Percentiles rank a stretch among this genome's conserved stretches.
Evolutionary conservation across 2,888 invertebrate genomes (phyloP).

Genomic region (Drosophila acutilabella): DNA sequence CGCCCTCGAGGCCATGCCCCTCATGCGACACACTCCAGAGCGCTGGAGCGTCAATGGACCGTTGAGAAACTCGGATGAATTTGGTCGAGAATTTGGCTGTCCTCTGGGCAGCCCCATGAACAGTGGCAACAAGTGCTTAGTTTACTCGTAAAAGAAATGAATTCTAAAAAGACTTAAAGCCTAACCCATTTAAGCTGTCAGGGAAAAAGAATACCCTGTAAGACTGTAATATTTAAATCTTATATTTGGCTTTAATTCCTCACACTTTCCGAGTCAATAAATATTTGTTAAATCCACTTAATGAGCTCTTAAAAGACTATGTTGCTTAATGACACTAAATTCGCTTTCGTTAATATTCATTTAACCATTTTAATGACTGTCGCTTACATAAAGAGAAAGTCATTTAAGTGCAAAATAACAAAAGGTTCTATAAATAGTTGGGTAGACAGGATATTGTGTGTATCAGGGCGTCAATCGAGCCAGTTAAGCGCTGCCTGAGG

Average conservation of each 20-base stretch:
- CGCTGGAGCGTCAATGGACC: constrained; percentile 79
- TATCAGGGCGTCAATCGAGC: constrained; percentile 41
- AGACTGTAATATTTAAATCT: background rate
- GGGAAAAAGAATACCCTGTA: no score
- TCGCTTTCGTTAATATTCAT: background rate
- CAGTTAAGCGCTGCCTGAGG: constrained; percentile 54
- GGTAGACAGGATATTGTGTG: constrained; percentile 16
- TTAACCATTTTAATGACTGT: background rate
- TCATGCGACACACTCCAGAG: constrained; percentile 73
- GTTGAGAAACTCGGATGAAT: constrained; percentile 75
- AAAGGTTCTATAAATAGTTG: constrained; percentile 38
- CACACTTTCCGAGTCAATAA: background rate
- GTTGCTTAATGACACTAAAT: background rate
- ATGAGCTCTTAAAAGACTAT: background rate
- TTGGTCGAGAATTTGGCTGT: constrained; percentile 81
- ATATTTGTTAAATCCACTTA: background rate
- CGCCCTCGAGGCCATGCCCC: constrained; percentile 64
- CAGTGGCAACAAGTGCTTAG: constrained; percentile 80
- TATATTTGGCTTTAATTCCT: no score
- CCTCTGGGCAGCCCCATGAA: constrained; percentile 81
- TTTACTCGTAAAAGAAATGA: constrained; percentile 61
- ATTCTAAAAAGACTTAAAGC: background rate
- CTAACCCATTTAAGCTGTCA: no score
- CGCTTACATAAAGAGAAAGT: constrained; percentile 12
- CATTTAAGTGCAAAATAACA: constrained; percentile 18